Conservation (phyloP, 2,797 vertebrate genomes). For the Mycteria americana region DNA sequence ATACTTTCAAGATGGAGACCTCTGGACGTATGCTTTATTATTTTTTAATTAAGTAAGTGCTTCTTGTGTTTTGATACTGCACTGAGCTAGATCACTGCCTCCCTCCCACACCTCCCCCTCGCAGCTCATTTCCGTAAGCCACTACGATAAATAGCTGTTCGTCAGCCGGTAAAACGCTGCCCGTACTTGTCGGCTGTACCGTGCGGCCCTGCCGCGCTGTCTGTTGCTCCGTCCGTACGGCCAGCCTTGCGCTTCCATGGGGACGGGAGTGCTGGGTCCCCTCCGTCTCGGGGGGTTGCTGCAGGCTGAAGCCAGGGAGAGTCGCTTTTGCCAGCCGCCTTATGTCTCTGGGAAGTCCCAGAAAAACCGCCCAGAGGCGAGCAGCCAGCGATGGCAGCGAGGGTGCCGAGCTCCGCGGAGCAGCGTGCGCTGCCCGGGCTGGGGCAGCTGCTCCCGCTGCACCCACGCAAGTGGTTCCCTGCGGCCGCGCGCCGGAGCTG, state of each 20-base stretch:
- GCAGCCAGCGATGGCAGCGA: not conserved
- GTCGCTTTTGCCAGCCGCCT: too few species aligned
- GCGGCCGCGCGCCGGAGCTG: not conserved
- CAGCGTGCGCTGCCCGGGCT: not conserved
- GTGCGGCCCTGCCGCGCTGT: rapidly evolving
- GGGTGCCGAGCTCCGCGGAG: not conserved
- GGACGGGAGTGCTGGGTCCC: not conserved
- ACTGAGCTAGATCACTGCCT: not conserved
- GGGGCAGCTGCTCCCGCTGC: too few species aligned
- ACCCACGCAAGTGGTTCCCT: rapidly evolving
- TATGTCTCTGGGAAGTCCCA: not conserved
- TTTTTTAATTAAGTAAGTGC: not conserved
- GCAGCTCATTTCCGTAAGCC: not conserved
- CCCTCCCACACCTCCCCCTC: not conserved
- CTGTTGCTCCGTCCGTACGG: not conserved
- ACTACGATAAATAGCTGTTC: not conserved
- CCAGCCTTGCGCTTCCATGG: rapidly evolving
- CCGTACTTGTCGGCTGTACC: not conserved
- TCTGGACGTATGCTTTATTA: not conserved
- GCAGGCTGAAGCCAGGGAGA: not conserved
- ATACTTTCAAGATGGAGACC: not conserved
- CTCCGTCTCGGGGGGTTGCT: not conserved
- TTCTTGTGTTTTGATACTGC: not conserved
- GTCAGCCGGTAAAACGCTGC: not conserved
- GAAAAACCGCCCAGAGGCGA: not conserved